Base-by-base conservation (phyloP, 1,140 invertebrate genomes). In the Octopus sinensis region DNA sequence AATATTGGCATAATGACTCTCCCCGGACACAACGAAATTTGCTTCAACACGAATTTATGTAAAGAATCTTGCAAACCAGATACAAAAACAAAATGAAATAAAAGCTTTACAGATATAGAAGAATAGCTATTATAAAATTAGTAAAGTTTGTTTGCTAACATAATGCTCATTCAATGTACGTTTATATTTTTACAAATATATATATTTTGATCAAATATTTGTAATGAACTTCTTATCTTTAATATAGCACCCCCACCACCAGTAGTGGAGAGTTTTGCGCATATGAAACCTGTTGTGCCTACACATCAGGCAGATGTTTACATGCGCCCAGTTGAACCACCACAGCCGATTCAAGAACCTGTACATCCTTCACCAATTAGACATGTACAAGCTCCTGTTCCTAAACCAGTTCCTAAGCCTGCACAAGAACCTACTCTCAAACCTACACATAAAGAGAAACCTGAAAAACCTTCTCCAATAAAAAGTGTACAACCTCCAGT, bases 401-500 rank as follows among this genome's bases (percentile, higher is more conserved):
- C 68, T 73, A 73, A 73, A 73, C 68, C 68, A 73, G 13, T 73
- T 73, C 68, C 68, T 5, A 73, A 13, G 68, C 68, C 68, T n/a
- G 13, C 30, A 17, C 68, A 13, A 73, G 43, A 13, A 53, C 53
- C 78, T 4, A 6, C 78, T 52, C 9, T 79, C n/a, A 51, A 78
- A 82, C 43, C 71, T 82, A 80, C 81, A 77, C 84, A 84, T 17
- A 81, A 83, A 82, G 85, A 84, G 53, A 79, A 83, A 73, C 71
- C 52, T 53, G 85, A 86, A 75, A 85, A 88, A 53, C 80, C 79
- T 51, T 87, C 88, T 79, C 81, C 81, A n/a, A 83, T 85, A 43
- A 73, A 87, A 88, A 78, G 82, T 85, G 54, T 84, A 85, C 5
- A 89, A 87, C 79, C 84, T 87, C 54, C 87, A 89, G 76, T 77